Base-by-base conservation (phyloP, 2,888 invertebrate genomes). In the Andrena trimmerana region DNA sequence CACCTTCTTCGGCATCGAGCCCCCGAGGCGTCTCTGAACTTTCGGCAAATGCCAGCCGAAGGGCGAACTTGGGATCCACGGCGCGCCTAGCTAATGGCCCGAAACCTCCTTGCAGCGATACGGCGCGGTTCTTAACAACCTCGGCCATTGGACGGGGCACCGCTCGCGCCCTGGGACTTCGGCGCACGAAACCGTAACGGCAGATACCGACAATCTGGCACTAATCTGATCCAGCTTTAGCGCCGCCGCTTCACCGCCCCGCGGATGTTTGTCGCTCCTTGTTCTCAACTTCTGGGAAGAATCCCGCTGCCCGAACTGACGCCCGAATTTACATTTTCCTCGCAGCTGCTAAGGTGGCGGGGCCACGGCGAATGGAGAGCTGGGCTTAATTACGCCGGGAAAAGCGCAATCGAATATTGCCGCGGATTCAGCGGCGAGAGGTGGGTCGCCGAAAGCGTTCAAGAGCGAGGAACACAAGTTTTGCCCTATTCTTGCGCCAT, bases 1-100 rank as follows among this genome's bases (percentile, higher is more conserved):
- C 66, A 31, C 20, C 7, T n/a, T 36, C 36, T n/a, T 27, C 27
- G 24, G 13, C 16, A 16, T 16, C 42, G 57, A 8, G 67, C 57
- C 54, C 10, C 29, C n/a, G 36, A 42, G 62, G 16, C 54, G 57
- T 24, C 52, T 54, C 20, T 62, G 82, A 90, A 89, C 89, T 90
- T 84, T 90, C 79, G 80, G 72, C 72, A 84, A 88, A 88, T 88
- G 88, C 85, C 84, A 83, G 77, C 50, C 86, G 83, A 88, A 89
- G 54, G 48, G 60, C 68, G 54, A 29, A 24, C 81, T 87, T 77
- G 78, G 65, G 68, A 33, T 66, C 70, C 69, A 60, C 50, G 66
- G 66, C 78, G 82, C 59, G 83, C 48, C 76, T 50, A 13, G 81
- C 84, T 90, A 90, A 90, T 88, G 87, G 85, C 73, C 82, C 85